A percentile compares a stretch with the other conserved stretches of the same genome.
These are phyloP conservation scores for Mylabris sibirica DNA, from an alignment of 2,888 invertebrate species.

Conservation along the genomic window DNA sequence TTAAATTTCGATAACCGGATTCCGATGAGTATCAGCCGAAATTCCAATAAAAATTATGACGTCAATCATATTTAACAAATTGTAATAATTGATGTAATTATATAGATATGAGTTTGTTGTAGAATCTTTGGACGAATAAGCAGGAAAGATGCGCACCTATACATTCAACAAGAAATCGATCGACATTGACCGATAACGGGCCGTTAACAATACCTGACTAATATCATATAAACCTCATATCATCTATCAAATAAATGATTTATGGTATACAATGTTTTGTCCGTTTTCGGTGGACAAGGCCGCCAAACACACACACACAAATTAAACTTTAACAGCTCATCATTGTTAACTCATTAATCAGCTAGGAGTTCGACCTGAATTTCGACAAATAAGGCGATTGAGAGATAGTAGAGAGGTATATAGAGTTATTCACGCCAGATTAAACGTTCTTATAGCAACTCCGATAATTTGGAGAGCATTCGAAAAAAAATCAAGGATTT, in stretches of 20 bases:
- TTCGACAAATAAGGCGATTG: not conserved
- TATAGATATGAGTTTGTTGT: too few species aligned
- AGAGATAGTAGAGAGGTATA: too few species aligned
- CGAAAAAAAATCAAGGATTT: too few species aligned
- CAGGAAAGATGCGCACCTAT: too few species aligned
- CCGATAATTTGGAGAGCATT: too few species aligned
- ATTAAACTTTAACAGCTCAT: not conserved
- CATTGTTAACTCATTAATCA: not conserved
- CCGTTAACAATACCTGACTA: too few species aligned
- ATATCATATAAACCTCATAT: not conserved
- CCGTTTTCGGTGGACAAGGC: not conserved
- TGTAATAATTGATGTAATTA: not conserved
- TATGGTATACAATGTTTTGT: not conserved
- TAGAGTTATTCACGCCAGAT: too few species aligned
- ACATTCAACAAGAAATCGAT: too few species aligned
- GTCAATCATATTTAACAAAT: conserved; percentile 2
- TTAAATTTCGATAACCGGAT: not conserved
- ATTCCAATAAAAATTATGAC: not conserved
- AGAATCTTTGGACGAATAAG: too few species aligned
- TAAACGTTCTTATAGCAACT: too few species aligned
- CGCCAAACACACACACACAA: too few species aligned
- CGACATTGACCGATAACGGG: not conserved
- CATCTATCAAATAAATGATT: not conserved
- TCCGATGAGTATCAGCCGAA: not conserved
- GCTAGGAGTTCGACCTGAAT: not conserved